Evolutionary conservation across 2,888 invertebrate species (phyloP), one percentile per base, ranked within the genome.

Genomic region (Lasioglossum leucozonium): DNA sequence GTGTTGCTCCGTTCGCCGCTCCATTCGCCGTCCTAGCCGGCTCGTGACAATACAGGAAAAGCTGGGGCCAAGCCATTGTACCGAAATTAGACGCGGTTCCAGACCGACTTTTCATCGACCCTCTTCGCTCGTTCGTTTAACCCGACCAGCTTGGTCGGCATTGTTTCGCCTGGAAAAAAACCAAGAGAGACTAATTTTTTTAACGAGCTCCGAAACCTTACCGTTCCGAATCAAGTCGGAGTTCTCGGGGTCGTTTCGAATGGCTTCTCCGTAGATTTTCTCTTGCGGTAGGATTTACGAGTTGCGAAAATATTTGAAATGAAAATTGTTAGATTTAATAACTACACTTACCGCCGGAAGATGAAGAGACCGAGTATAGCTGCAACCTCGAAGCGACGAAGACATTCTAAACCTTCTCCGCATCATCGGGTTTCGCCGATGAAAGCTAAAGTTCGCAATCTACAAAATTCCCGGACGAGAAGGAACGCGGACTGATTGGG

Each of bases 1-100:
- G 87, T 79, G 88, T 82, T 85, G 79, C 80, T 85, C 80, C 69
- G 79, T 67, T 81, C 73, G 79, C 72, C 72, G 62, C 76, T 76
- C 69, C 74, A 73, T 78, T 81, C 77, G 67, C 62, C 73, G 82
- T 74, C 62, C 76, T 71, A 87, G 34, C 47, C 62, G 62, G 42
- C n/a, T 71, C 34, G 26, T 84, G 82, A 84, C 79, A 85, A 89
- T 80, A 79, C 87, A 67, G 77, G 77, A 79, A 74, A 72, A 67
- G 37, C 82, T 65, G 71, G 77, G 75, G 77, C 67, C 44, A 42
- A 76, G 74, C 81, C 72, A 78, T 74, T 77, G 55, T 72, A 34
- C 30, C 67, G 71, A 79, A 82, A 89, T 84, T 84, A 84, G 76
- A 58, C 79, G 76, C 13, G 73, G 30, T 47, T 30, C 26, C 65